Evolutionary conservation across 2,113 vertebrate species (phyloP).

Genomic region (Crotalus helleri): DNA sequence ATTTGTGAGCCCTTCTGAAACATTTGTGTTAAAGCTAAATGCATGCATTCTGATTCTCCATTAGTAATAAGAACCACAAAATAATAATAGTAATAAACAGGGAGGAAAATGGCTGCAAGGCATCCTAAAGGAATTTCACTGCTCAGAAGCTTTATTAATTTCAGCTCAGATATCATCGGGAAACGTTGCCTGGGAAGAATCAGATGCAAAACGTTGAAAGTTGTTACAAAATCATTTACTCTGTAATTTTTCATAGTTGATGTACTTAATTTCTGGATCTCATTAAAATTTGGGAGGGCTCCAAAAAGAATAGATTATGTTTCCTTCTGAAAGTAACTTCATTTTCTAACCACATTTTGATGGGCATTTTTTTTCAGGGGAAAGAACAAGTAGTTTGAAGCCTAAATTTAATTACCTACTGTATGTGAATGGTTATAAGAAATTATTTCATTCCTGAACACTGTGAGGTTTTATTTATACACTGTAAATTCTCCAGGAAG

Average conservation of each 20-base stretch:
- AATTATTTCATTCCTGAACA: background rate
- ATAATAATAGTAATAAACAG: background rate
- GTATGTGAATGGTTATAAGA: background rate
- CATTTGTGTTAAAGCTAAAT: background rate
- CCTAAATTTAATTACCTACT: background rate
- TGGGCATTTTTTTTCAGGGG: background rate
- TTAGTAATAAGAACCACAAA: background rate
- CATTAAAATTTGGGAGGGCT: conserved; percentile 14
- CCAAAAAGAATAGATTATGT: conserved; percentile 1
- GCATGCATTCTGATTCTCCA: background rate
- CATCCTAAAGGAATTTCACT: conserved; percentile 7
- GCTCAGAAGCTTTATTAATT: background rate
- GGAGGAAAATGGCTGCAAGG: background rate
- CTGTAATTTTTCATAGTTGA: conserved; percentile 9
- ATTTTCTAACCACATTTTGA: conserved; percentile 11
- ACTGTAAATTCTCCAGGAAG: background rate
- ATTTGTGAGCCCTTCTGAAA: conserved; percentile 19
- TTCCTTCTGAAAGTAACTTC: conserved; percentile 29
- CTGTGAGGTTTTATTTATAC: background rate
- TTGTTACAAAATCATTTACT: background rate
- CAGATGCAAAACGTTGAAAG: background rate
- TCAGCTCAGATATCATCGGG: background rate
- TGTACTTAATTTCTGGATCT: background rate
- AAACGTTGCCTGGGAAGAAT: background rate
- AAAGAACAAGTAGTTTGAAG: background rate